Evolutionary conservation across 2,797 vertebrate species (phyloP).

Genomic region (Artibeus jamaicensis): DNA sequence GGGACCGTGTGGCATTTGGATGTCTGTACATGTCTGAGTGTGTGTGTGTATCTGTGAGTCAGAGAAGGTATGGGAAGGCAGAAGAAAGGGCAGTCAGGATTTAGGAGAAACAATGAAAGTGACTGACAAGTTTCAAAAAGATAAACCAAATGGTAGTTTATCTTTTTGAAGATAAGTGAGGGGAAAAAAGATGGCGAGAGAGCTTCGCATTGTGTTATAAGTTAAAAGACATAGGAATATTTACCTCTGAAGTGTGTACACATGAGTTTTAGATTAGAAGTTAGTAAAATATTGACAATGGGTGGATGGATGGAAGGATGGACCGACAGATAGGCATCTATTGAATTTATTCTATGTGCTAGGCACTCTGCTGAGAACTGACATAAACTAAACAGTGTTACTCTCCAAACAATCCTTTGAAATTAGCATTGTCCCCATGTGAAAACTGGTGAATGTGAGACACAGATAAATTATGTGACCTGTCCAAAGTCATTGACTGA

Average conservation of each 20-base stretch:
- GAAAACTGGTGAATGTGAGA: background rate
- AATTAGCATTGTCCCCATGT: background rate
- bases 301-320: background rate
- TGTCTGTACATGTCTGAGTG: background rate
- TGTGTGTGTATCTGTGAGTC: background rate
- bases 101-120: background rate
- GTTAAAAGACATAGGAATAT: background rate
- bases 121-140: background rate
- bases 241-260: background rate
- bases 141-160: background rate
- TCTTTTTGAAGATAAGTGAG: background rate
- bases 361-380: background rate
- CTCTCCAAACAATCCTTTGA: background rate
- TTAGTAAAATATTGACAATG: background rate
- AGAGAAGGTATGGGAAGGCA: background rate
- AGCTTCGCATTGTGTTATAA: background rate
- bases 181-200: background rate
- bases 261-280: background rate
- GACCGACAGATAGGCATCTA: background rate
- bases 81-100: background rate
- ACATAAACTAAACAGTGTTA: background rate
- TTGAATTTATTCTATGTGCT: background rate
- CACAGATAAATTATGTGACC: background rate
- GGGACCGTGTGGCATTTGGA: background rate
- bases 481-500: background rate